Percentiles rank a stretch among this genome's conserved stretches.
phyloP scores from a whole-genome alignment of 2,888 invertebrate species.

The Heliconius charithonia region DNA sequence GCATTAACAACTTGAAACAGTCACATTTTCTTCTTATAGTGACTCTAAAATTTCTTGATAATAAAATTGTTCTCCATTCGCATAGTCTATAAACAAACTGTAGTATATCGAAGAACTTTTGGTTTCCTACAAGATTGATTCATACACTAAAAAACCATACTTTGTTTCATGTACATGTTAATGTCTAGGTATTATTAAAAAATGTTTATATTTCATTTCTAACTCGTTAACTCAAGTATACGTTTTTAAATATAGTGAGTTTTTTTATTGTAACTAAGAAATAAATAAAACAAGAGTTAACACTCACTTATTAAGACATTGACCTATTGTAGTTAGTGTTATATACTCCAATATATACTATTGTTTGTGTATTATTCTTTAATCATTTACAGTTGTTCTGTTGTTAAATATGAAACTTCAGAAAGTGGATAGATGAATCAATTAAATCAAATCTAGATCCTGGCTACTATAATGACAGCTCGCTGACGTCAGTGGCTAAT shows the following conservation, averaged over 20 bases:
- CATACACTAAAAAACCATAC: no score
- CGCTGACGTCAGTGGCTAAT: slow-evolving; percentile 57
- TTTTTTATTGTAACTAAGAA: not conserved
- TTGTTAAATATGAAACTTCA: slow-evolving; percentile 19
- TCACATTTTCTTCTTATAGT: no score
- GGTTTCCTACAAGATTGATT: not conserved
- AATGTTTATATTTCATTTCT: not conserved
- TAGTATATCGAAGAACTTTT: not conserved
- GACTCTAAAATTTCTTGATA: not conserved
- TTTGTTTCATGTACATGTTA: no score
- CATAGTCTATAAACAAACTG: not conserved
- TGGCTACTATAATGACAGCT: not conserved
- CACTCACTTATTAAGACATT: slow-evolving; percentile 13
- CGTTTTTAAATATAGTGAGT: not conserved
- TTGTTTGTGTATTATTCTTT: no score
- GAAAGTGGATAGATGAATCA: not conserved
- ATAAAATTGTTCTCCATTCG: not conserved
- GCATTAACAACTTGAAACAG: not conserved
- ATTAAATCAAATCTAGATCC: slow-evolving; percentile 21
- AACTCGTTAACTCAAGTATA: not conserved
- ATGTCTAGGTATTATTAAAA: no score
- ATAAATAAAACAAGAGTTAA: not conserved
- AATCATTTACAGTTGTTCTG: not conserved
- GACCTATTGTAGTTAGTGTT: slow-evolving; percentile 11
- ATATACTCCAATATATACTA: no score